Evolutionary conservation across 2,797 vertebrate genomes (phyloP), one percentile per base, ranked within the genome.

Genomic region (Macropodus opercularis): DNA sequence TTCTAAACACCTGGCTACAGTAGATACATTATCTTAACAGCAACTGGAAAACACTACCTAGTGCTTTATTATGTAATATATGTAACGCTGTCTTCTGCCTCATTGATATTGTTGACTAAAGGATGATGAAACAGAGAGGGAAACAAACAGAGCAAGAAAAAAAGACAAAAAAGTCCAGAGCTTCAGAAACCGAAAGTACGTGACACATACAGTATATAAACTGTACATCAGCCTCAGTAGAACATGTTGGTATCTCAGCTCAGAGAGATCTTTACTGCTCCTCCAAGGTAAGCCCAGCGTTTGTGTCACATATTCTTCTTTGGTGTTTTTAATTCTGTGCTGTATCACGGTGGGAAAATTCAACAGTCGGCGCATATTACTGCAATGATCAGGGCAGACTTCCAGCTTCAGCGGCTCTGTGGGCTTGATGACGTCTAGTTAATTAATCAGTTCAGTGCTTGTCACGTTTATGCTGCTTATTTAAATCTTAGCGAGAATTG

Each of bases 221-320:
- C 13, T 42, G 44, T 62, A 29, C 12, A 35, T 8, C 18, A 51
- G 36, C 12, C 29, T 67, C 32, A 70, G 10, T 43, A 9, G 7
- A 84, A 40, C 51, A 80, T 78, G 31, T 70, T 63, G 13, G 15
- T 42, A 23, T 54, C 47, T 52, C 22, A n/a, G 4, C 32, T 67
- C 31, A 54, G 19, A 40, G 26, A 62, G 42, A 13, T 15, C 15
- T 42, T 63, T 51, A 72, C 51, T 49, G 22, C 61, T 73, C 26
- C 65, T 62, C 48, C 73, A 85, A 82, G 88, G 88, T 88, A 84
- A 86, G 85, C 10, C 14, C 19, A 11, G 10, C n/a, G n/a, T n/a
- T n/a, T n/a, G n/a, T n/a, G n/a, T n/a, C n/a, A 36, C 10, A 17
- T 36, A n/a, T n/a, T n/a, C n/a, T n/a, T n/a, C n/a, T n/a, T n/a